Evolutionary conservation across 2,888 invertebrate genomes (phyloP), one percentile per base, ranked within the genome.

Genomic region (Melieria crassipennis): DNA sequence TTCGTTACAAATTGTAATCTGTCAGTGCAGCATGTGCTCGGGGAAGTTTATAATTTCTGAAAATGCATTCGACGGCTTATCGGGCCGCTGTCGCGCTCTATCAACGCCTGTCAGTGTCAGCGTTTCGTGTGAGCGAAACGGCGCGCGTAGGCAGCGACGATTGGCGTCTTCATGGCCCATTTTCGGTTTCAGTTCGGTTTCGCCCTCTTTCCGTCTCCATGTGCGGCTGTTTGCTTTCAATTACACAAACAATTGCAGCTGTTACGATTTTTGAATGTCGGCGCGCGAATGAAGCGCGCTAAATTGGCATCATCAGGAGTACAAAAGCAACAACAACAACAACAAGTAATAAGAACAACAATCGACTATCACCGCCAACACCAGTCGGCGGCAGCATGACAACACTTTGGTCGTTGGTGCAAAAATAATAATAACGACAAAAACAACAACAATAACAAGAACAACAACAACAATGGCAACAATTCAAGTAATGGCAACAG

Each of bases 291-390:
- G 50, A 67, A 67, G 60, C 50, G 58, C 43, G n/a, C 58, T 60
- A 71, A 66, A 67, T 71, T 71, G 64, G 71, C 56, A 48, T 71
- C 56, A 62, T 62, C 71, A 64, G 30, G 30, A 61, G 16, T 64
- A 57, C 50, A 30, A 52, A 46, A 57, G 58, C 55, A 61, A 65
- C 57, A 65, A 46, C 13, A 66, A 61, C 60, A 61, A 46, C 43
- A 7, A 57, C 57, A 11, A 57, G 57, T n/a, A 16, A 16, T 2
- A 16, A 2, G n/a, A 50, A n/a, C n/a, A 50, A 50, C 52, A 50
- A 50, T 50, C 52, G 52, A 11, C n/a, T 30, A 30, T 30, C 30
- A 30, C 30, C 30, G 30, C 30, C 30, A 30, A 30, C 30, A 30
- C 30, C 30, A 30, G n/a, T 50, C 52, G 52, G 52, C 52, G 10